Evolutionary conservation across 2,113 vertebrate species (phyloP), one percentile per base, ranked within the genome.

Genomic region (Ifrita kowaldi): DNA sequence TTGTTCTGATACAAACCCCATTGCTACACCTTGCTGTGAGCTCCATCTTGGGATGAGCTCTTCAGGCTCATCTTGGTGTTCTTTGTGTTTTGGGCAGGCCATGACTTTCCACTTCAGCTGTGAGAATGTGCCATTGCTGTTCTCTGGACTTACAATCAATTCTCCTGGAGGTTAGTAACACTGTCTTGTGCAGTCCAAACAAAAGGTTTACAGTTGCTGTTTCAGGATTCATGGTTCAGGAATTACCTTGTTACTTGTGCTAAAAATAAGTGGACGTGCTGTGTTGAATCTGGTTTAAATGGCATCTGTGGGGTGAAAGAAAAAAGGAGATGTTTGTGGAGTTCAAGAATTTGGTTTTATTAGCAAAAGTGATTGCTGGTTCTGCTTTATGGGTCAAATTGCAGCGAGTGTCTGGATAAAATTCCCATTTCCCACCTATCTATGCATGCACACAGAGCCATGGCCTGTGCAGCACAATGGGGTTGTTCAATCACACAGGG

Each of bases 51-150:
- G 85, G 75, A 15, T 50, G 37, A 80, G 71, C 68, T 90, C 0
- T 19, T 74, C 37, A 33, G 50, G 35, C 59, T 96, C 68, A 78
- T 81, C 60, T 67, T 60, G 33, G 60, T 87, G 39, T 90, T 84
- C 57, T 94, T 87, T 92, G 13, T 93, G 64, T 96, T 92, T 96
- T 81, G 87, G 82, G 46, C 97, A 99, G 99, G 97, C 94, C 62
- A 99, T 99, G 99, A 98, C 98, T 55, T 99, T 99, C 98, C 98
- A 99, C 98, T 99, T 99, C 30, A 98, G 97, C 84, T 98, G 93
- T 95, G 80, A 96, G 57, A 98, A 99, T 10, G 99, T 99, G 96
- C 98, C 98, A 71, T 94, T 99, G 83, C 98, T 99, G 75, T 99
- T 99, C 97, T 97, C 98, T 3, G 98, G 99, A 33, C 97, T 99